Base-by-base conservation (phyloP, 2,113 vertebrate genomes). In the Pelecanus crispus region DNA sequence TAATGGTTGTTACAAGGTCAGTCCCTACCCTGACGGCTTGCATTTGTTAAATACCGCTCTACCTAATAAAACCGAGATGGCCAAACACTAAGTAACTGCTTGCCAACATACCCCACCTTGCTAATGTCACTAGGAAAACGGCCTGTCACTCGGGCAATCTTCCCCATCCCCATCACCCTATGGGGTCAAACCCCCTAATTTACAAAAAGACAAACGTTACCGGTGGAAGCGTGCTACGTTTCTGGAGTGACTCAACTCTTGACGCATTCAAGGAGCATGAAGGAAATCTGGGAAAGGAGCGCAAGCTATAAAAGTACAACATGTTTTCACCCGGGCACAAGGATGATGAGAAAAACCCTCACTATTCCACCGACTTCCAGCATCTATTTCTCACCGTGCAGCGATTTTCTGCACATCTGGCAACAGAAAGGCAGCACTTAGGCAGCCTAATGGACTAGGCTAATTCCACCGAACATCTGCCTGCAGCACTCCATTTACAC, bases 371-470 rank as follows among this genome's bases (percentile, higher is more conserved):
- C 0, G 6, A 18, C 44, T 40, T 32, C 12, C 56, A 68, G 68
- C 53, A 32, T 22, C 52, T 15, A 2, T 15, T 20, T 34, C 66
- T 68, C 56, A 11, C 18, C 2, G 9, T 14, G 47, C 84, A 55
- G 72, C 1, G 25, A 36, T n/a, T 47, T 72, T 24, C 73, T 18
- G 81, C 92, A 83, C 93, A 95, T 94, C 88, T 96, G 95, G 90
- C 62, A 29, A 10, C 0, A 22, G 79, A 32, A n/a, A 94, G 65
- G 72, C 86, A 84, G 95, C 25, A 1, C 67, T 49, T 9, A 12
- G 34, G 71, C 70, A 59, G 81, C 77, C 25, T 4, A 5, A 53
- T 4, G 49, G 81, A 32, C 44, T 1, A 14, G 65, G 53, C 68
- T 38, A 7, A 59, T 38, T 32, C 70, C 81, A n/a, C 62, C 22